phyloP scores from a whole-genome alignment of 2,888 invertebrate species.

The Plebejus anna region DNA sequence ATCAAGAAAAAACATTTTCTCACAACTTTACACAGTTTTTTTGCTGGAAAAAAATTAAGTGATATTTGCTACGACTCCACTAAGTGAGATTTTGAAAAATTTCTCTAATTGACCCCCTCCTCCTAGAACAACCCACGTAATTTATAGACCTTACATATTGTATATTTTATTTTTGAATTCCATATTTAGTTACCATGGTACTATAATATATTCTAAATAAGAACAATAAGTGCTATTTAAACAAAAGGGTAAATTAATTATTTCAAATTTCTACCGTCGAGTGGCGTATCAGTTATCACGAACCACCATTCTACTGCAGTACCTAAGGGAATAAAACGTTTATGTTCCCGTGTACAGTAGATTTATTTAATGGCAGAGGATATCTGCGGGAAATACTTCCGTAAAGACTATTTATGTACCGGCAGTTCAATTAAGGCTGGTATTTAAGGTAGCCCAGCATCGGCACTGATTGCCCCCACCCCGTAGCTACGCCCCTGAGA shows the following conservation, averaged over 20 bases:
- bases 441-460: conserved; percentile 74
- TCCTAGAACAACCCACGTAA: no score
- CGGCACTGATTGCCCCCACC: conserved; percentile 70
- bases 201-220: no score
- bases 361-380: conserved; percentile 50
- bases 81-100: no score
- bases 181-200: no score
- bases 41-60: no score
- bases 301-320: not conserved
- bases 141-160: no score
- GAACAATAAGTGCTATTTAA: not conserved
- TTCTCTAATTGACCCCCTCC: no score
- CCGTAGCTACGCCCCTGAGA: conserved; percentile 51
- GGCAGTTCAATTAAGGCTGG: conserved; percentile 77
- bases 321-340: conserved; percentile 1
- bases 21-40: no score
- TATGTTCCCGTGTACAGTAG: not conserved
- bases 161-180: no score
- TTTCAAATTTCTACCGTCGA: not conserved
- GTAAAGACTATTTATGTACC: conserved; percentile 68
- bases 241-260: not conserved
- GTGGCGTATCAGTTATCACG: not conserved
- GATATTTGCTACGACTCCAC: no score
- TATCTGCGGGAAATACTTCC: conserved; percentile 65
- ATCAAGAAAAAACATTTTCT: no score